Evolutionary conservation across 2,888 invertebrate species (phyloP).

Genomic region (Meliscaeva auricollis): DNA sequence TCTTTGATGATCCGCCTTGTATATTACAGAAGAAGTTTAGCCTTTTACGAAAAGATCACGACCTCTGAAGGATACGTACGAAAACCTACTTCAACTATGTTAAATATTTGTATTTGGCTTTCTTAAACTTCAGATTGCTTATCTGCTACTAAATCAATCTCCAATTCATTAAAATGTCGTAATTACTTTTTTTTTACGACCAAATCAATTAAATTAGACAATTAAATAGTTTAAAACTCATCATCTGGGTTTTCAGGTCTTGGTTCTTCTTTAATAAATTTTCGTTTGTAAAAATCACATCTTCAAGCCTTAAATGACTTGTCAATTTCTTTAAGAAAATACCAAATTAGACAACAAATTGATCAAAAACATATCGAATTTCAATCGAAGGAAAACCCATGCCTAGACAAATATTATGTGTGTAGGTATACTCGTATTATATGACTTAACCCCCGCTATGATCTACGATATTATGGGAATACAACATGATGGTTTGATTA

Average conservation of each 20-base stretch:
- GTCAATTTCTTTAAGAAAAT: background rate
- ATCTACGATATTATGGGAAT: conserved; percentile 30
- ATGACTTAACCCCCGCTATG: conserved; percentile 50
- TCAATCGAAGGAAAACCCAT: background rate
- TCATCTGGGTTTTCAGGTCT: background rate
- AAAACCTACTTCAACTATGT: too few species aligned
- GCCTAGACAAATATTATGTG: too few species aligned
- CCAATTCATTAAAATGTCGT: conserved; percentile 10
- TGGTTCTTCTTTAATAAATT: background rate
- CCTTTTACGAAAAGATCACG: too few species aligned
- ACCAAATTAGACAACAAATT: conserved; percentile 65
- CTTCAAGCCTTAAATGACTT: background rate
- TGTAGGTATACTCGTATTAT: background rate
- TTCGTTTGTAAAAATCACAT: background rate
- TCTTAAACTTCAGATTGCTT: too few species aligned
- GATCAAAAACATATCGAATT: conserved; percentile 48
- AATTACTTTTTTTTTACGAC: conserved; percentile 6
- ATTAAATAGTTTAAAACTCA: conserved; percentile 27
- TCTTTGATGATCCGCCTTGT: too few species aligned
- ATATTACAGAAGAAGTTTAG: too few species aligned
- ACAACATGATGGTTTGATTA: background rate
- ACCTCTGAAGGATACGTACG: too few species aligned
- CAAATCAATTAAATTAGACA: conserved; percentile 52
- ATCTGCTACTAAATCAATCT: background rate
- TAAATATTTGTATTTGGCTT: too few species aligned